Evolutionary conservation across 2,113 vertebrate genomes (phyloP).

Genomic region (Phycodurus eques): DNA sequence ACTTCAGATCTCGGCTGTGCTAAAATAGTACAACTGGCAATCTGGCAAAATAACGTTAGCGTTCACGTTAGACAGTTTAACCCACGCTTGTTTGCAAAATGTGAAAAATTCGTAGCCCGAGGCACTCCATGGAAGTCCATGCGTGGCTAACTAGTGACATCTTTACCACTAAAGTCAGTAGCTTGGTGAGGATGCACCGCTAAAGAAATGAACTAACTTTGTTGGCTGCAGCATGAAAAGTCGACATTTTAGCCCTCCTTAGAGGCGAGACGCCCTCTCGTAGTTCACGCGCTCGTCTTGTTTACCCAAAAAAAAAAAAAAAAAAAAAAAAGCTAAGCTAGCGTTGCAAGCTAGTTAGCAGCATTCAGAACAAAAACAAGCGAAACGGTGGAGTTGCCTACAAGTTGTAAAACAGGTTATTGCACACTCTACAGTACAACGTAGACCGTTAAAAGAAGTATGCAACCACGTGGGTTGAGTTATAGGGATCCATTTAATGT

Average conservation of each 20-base stretch:
- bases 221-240: not conserved
- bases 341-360: conserved; percentile 46
- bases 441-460: not conserved
- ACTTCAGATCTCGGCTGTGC: not conserved
- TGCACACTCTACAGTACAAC: not conserved
- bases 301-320: conserved; percentile 9
- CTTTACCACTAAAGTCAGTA: not conserved
- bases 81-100: not conserved
- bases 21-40: not conserved
- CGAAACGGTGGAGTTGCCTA: conserved; percentile 22
- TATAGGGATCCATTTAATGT: not conserved
- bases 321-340: conserved; percentile 43
- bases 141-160: not conserved
- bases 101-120: not conserved
- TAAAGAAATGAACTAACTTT: not conserved
- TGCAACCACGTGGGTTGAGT: rapidly evolving
- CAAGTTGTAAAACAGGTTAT: not conserved
- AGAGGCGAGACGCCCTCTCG: not conserved
- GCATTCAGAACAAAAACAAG: conserved; percentile 37
- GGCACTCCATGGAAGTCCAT: not conserved
- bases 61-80: not conserved
- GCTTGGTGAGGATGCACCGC: not conserved
- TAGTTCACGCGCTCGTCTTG: not conserved
- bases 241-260: not conserved
- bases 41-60: not conserved